Percentiles rank a stretch among this genome's conserved stretches.
These are phyloP conservation scores for Sinopyrophorus schimmeli DNA, from an alignment of 2,888 invertebrate genomes.

Conservation along the genomic window DNA sequence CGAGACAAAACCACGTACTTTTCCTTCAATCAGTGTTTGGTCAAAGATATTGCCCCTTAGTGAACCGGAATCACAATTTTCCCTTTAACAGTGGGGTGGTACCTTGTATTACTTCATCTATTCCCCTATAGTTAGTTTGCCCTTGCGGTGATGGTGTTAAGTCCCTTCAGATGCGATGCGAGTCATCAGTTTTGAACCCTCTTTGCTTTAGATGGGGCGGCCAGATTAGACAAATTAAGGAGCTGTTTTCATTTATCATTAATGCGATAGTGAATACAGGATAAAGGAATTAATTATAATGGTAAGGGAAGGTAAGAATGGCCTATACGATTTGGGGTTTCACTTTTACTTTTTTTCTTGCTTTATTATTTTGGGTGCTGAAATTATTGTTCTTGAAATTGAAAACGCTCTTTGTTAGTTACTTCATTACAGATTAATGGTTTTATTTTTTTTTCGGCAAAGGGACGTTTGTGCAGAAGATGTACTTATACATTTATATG, in stretches of 20 bases:
- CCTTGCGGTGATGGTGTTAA: slow-evolving; percentile 35
- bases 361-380: slow-evolving; percentile 9
- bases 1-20: slow-evolving; percentile 4
- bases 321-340: slow-evolving; percentile 10
- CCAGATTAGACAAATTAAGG: slow-evolving; percentile 37
- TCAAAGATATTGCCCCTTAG: slow-evolving; percentile 9
- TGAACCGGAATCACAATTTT: slow-evolving; percentile 25
- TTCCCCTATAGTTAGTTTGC: slow-evolving; percentile 27
- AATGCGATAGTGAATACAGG: slow-evolving; percentile 30
- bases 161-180: slow-evolving; percentile 34
- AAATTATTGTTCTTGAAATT: no score
- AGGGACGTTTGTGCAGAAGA: no score
- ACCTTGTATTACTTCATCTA: slow-evolving; percentile 29
- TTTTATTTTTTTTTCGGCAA: no score
- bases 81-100: slow-evolving; percentile 15
- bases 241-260: slow-evolving; percentile 37
- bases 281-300: slow-evolving; percentile 28
- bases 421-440: no score
- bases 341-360: slow-evolving; percentile 7
- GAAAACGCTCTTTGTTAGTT: no score
- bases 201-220: slow-evolving; percentile 24
- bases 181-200: slow-evolving; percentile 34
- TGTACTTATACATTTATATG: no score
- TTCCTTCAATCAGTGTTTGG: slow-evolving; percentile 15
- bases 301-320: slow-evolving; percentile 18